Base-by-base conservation (phyloP, 2,113 vertebrate genomes). In the Abramis brama region DNA sequence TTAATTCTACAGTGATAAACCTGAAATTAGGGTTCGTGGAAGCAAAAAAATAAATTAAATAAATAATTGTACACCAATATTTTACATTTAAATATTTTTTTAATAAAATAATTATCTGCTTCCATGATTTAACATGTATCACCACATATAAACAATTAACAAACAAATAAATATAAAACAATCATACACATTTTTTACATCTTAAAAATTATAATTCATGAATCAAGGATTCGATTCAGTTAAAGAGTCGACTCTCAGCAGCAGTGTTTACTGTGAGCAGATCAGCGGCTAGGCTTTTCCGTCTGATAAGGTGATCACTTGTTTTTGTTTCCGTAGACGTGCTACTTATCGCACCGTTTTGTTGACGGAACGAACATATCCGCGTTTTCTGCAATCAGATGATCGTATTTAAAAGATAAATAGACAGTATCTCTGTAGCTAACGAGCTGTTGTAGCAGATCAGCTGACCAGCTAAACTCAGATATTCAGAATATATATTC, bases 261-360 rank as follows among this genome's bases (percentile, higher is more conserved):
- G 33, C 73, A 57, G 82, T 88, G 89, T 88, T 88, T 84, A 88
- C 84, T 71, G 73, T 86, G 78, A 86, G 82, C 74, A 86, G 85
- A 83, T 33, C 78, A 43, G 10, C 23, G 27, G 25, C 64, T 12
- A 27, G 43, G 25, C 52, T 78, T 83, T 88, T 84, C 73, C 85
- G 7, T 85, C 79, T 85, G 74, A 85, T 60, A 79, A 90, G 89
- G 89, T 82, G 68, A 83, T 25, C 15, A 30, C 2, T 47, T 30
- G 30, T 25, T 83, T 83, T 36, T 83, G 27, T 55, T 36, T 50
- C 4, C 68, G 19, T 33, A 43, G 11, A 59, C 12, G 50, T 55
- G 82, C 30, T 25, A 21, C 15, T 19, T 73, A 73, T 74, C 68
- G 33, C 33, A 27, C 11, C 33, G 21, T 74, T 57, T n/a, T 39